These are phyloP conservation scores for Macrobrachium rosenbergii DNA, from an alignment of 1,140 invertebrate species.

Conservation along the genomic window DNA sequence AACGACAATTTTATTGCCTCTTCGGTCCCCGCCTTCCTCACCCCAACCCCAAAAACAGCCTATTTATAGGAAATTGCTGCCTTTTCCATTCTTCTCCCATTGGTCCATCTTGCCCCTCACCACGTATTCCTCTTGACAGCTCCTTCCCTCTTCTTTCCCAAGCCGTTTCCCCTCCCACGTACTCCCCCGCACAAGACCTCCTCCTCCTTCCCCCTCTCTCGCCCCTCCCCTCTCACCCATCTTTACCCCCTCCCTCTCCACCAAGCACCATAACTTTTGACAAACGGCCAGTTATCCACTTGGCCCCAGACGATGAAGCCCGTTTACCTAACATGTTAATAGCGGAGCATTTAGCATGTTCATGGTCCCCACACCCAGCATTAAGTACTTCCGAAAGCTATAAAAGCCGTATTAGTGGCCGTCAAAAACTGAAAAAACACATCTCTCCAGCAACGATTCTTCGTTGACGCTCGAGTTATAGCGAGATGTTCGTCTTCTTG, in stretches of 20 bases:
- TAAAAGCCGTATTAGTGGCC: no score
- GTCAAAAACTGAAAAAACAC: no score
- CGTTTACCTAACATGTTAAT: no score
- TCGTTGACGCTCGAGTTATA: no score
- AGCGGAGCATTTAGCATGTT: no score
- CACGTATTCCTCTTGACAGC: background rate
- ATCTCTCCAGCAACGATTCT: no score
- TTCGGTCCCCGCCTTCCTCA: background rate
- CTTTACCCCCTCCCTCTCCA: background rate
- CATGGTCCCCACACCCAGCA: no score
- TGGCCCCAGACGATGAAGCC: no score
- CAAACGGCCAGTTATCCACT: background rate
- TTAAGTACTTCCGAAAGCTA: no score
- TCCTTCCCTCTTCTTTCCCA: background rate
- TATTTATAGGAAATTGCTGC: no score
- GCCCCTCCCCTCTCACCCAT: background rate
- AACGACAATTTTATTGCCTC: no score
- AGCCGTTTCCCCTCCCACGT: background rate
- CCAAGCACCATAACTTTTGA: background rate
- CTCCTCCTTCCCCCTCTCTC: background rate
- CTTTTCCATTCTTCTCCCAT: background rate
- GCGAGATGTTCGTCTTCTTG: no score
- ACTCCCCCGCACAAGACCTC: background rate
- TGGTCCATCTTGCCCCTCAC: background rate
- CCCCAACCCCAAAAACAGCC: background rate